Evolutionary conservation across 2,888 invertebrate genomes (phyloP).

Genomic region (Drosophila austrosaltans): DNA sequence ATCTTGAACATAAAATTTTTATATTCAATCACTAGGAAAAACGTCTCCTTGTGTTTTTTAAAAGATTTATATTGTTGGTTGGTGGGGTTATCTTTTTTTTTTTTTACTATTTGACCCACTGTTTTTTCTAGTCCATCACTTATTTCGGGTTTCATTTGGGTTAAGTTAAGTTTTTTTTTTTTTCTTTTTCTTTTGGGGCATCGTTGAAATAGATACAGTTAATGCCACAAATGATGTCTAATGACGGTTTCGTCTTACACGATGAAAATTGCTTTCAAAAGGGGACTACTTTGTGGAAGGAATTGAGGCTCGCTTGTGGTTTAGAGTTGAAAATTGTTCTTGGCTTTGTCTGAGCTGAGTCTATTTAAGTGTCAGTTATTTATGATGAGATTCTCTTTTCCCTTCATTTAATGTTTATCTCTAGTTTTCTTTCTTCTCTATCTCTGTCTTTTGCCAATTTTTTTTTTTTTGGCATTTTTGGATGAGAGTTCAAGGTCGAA

Average conservation of each 20-base stretch:
- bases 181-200: slow-evolving; percentile 43
- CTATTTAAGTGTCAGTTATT: slow-evolving; percentile 40
- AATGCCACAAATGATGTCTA: slow-evolving; percentile 76
- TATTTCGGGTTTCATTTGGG: slow-evolving; percentile 24
- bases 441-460: not conserved
- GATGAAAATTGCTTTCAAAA: slow-evolving; percentile 43
- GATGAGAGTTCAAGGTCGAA: slow-evolving; percentile 44
- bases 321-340: slow-evolving; percentile 29
- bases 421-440: too few species aligned
- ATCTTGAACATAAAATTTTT: too few species aligned
- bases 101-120: slow-evolving; percentile 16
- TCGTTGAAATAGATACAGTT: slow-evolving; percentile 68
- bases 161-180: slow-evolving; percentile 14
- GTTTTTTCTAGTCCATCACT: slow-evolving; percentile 18
- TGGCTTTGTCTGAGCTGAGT: slow-evolving; percentile 19
- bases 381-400: slow-evolving; percentile 27
- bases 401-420: too few species aligned
- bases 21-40: not conserved
- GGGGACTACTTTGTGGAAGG: not conserved
- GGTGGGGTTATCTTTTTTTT: too few species aligned
- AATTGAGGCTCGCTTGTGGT: slow-evolving; percentile 2
- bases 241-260: slow-evolving; percentile 75
- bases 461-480: not conserved
- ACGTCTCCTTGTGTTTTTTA: not conserved
- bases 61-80: not conserved